Evolutionary conservation across 2,797 vertebrate genomes (phyloP).

Genomic region (Gobio occitaniae): DNA sequence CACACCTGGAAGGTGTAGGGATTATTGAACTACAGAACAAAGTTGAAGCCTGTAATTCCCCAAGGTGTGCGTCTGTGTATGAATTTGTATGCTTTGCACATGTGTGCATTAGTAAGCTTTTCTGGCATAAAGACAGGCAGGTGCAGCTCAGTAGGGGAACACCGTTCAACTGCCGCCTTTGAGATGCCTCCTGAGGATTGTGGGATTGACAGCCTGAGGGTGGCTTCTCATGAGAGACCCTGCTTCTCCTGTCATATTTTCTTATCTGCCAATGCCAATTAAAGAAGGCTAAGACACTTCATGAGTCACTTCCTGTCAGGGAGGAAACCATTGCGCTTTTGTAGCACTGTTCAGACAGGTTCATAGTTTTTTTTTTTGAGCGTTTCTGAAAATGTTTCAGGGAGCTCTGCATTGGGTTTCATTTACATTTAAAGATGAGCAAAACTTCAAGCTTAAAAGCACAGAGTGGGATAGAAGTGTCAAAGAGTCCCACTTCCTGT

Average conservation of each 20-base stretch:
- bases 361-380: neutral
- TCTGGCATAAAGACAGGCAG: conserved; percentile 42
- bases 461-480: conserved; percentile 25
- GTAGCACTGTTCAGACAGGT: conserved; percentile 16
- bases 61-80: conserved; percentile 35
- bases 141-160: conserved; percentile 36
- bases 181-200: conserved; percentile 45
- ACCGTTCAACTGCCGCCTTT: conserved; percentile 8
- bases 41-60: conserved; percentile 10
- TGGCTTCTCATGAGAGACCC: conserved; percentile 51
- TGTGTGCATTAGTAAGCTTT: conserved; percentile 36
- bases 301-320: conserved; percentile 49
- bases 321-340: conserved; percentile 11
- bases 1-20: neutral
- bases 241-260: conserved; percentile 42
- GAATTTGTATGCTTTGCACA: conserved; percentile 30
- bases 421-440: conserved; percentile 35
- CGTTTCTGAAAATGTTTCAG: conserved; percentile 1
- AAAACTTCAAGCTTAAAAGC: conserved; percentile 11
- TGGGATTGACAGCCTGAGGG: conserved; percentile 49
- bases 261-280: conserved; percentile 51
- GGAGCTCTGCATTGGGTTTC: conserved; percentile 30
- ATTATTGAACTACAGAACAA: conserved; percentile 9
- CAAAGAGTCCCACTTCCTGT: conserved; percentile 6
- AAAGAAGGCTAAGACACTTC: conserved; percentile 27